Evolutionary conservation across 1,140 invertebrate species (phyloP).

Genomic region (Lepidurus arcticus): DNA sequence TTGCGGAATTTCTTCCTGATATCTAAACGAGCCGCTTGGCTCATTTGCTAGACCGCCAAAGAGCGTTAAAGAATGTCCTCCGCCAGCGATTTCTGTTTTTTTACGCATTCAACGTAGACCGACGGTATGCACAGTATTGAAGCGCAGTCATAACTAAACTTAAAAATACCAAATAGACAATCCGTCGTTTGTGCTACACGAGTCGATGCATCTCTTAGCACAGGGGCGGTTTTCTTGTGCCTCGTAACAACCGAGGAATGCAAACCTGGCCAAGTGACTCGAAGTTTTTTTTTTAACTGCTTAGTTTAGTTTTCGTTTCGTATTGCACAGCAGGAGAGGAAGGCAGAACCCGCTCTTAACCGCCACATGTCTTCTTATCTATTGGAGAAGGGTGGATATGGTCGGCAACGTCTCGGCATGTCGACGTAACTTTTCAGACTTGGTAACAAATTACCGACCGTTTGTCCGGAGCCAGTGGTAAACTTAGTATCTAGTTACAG

Average conservation of each 20-base stretch:
- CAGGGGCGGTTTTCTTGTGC: background rate
- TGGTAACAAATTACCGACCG: too few relatives aligned
- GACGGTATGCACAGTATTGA: background rate
- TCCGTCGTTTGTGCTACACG: background rate
- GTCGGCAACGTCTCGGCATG: background rate
- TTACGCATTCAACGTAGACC: background rate
- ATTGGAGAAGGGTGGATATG: background rate
- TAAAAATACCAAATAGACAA: background rate
- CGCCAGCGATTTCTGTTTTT: background rate
- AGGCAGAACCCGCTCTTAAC: background rate
- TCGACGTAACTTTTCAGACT: background rate
- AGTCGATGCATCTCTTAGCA: background rate
- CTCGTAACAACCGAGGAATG: conserved; percentile 7
- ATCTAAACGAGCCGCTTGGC: background rate
- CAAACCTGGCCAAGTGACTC: background rate
- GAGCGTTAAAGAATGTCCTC: background rate
- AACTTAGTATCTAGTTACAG: too few relatives aligned
- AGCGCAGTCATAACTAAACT: conserved; percentile 10
- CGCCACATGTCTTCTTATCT: background rate
- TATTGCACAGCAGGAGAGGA: background rate
- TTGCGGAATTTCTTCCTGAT: background rate
- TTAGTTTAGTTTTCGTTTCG: background rate
- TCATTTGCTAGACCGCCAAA: background rate
- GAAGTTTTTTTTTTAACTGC: background rate
- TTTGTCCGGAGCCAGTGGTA: too few relatives aligned